Conservation (phyloP, 2,797 vertebrate genomes). For the Orestias chungarensis region DNA sequence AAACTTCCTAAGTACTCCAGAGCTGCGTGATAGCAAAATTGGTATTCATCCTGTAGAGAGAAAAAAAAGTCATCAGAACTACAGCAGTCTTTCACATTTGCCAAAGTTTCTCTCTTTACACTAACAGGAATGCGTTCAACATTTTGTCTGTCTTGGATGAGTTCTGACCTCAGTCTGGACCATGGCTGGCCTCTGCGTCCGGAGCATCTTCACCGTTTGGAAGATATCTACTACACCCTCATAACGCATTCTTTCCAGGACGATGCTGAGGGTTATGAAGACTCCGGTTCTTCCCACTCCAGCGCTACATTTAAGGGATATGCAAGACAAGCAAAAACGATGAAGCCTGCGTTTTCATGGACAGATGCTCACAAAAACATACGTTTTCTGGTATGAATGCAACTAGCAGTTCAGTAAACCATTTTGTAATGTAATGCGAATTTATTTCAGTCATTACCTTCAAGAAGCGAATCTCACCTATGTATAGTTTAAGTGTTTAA, state of each 20-base stretch:
- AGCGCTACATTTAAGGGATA: slow-evolving; percentile 76
- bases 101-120: neutral
- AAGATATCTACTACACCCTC: slow-evolving; percentile 98
- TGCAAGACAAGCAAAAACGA: neutral
- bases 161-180: slow-evolving; percentile 94
- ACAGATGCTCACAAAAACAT: neutral
- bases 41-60: slow-evolving; percentile 91
- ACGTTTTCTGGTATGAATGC: neutral
- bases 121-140: neutral
- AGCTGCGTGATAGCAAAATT: slow-evolving; percentile 98
- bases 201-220: slow-evolving; percentile 98
- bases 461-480: neutral
- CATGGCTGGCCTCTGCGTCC: slow-evolving; percentile 98
- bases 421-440: neutral
- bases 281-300: slow-evolving; percentile 95
- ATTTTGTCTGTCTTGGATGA: neutral
- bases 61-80: slow-evolving; percentile 20
- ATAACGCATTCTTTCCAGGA: slow-evolving; percentile 97
- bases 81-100: neutral
- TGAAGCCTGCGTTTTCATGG: neutral
- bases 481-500: neutral
- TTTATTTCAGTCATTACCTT: neutral
- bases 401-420: neutral
- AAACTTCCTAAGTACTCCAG: slow-evolving; percentile 99
- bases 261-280: slow-evolving; percentile 97